Conservation (phyloP, 2,888 invertebrate genomes). For the Oxyteleia sp. region DNA sequence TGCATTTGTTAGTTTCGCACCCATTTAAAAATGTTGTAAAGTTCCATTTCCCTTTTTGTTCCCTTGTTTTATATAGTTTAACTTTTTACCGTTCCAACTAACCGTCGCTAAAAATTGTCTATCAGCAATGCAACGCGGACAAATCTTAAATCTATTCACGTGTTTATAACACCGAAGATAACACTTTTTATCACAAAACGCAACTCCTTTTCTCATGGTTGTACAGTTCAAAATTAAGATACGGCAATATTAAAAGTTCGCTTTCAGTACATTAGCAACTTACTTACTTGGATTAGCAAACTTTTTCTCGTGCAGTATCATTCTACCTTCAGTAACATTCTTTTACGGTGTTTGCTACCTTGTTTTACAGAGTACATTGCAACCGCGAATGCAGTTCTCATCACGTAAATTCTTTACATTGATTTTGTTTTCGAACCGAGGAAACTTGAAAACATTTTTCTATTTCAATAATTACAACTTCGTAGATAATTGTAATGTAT, state of each 20-base stretch:
- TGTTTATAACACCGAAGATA: neutral
- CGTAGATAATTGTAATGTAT: too few species aligned
- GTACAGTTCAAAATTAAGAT: slow-evolving; percentile 30
- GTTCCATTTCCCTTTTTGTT: too few species aligned
- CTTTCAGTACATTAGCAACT: slow-evolving; percentile 42
- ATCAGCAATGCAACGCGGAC: neutral
- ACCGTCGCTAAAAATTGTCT: slow-evolving; percentile 1
- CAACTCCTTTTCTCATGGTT: slow-evolving; percentile 20
- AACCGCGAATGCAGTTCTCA: too few species aligned
- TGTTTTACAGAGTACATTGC: slow-evolving; percentile 10
- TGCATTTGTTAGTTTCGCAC: neutral
- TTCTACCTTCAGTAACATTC: slow-evolving; percentile 21
- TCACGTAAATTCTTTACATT: too few species aligned
- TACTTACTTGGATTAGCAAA: slow-evolving; percentile 48
- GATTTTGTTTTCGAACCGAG: too few species aligned
- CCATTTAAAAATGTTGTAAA: too few species aligned
- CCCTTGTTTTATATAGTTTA: neutral
- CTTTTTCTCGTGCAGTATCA: slow-evolving; percentile 37
- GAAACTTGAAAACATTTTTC: too few species aligned
- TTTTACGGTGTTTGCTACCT: slow-evolving; percentile 21
- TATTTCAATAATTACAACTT: too few species aligned
- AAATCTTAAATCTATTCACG: slow-evolving; percentile 1
- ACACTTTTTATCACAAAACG: slow-evolving; percentile 34
- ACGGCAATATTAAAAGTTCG: slow-evolving; percentile 48
- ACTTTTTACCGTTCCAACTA: slow-evolving; percentile 11